These are phyloP conservation scores for Megamerina dolium DNA, from an alignment of 2,888 invertebrate genomes.

Conservation along the genomic window DNA sequence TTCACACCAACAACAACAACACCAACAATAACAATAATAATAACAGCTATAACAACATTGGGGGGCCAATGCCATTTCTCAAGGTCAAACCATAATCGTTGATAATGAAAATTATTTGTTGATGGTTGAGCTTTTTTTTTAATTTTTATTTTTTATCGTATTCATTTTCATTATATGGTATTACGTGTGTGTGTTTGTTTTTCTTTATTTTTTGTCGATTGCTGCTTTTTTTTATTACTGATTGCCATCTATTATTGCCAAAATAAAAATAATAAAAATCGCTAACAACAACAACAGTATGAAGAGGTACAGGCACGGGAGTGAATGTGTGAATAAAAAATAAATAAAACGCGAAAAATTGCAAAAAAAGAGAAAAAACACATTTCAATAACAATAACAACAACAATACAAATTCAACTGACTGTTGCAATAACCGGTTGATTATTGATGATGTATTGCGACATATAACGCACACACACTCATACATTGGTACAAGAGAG, in stretches of 20 bases:
- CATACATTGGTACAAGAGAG: not conserved
- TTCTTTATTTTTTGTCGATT: constrained; percentile 7
- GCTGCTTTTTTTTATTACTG: constrained; percentile 6
- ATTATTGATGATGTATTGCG: no score
- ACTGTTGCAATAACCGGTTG: not conserved
- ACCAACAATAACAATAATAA: no score
- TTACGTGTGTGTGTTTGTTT: constrained; percentile 7
- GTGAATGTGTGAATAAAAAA: not conserved
- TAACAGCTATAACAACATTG: constrained; percentile 5
- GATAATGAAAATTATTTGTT: constrained; percentile 45
- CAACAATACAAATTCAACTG: not conserved
- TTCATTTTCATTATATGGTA: constrained; percentile 7
- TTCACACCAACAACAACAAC: no score
- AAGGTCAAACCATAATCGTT: constrained; percentile 45
- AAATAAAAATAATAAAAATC: constrained; percentile 7
- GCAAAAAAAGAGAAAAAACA: not conserved
- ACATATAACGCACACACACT: not conserved
- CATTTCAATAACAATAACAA: not conserved
- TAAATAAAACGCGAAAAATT: not conserved
- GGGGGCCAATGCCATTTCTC: constrained; percentile 33
- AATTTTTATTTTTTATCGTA: constrained; percentile 14
- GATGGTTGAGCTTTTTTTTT: constrained; percentile 30
- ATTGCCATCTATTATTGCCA: constrained; percentile 15
- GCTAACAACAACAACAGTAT: not conserved
- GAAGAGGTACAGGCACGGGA: not conserved